phyloP scores from a whole-genome alignment of 1,140 invertebrate species.

The Drosophila setifemur region DNA sequence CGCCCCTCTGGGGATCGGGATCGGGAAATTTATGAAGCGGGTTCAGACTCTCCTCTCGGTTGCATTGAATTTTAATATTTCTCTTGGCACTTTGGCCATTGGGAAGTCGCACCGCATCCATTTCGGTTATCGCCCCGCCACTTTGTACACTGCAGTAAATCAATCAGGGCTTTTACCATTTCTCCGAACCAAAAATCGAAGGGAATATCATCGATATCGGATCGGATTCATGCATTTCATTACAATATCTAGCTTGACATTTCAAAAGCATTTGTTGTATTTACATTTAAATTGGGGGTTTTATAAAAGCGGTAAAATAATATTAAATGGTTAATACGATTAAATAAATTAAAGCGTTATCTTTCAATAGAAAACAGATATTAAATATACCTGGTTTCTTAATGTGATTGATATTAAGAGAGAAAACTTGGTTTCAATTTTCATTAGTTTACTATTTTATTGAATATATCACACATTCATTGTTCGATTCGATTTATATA shows the following conservation, averaged over 20 bases:
- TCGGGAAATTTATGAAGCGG: slow-evolving; percentile 24
- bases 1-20: slow-evolving; percentile 25
- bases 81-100: slow-evolving; percentile 33
- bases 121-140: slow-evolving; percentile 44
- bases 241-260: slow-evolving; percentile 10
- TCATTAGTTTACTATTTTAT: neutral
- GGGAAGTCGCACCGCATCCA: slow-evolving; percentile 25
- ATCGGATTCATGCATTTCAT: neutral
- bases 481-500: no score
- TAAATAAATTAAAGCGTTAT: neutral
- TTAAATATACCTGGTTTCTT: neutral
- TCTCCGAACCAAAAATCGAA: neutral
- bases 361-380: neutral
- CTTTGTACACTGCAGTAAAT: slow-evolving; percentile 51
- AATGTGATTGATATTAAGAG: neutral
- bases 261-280: slow-evolving; percentile 5
- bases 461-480: no score
- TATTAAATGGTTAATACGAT: neutral
- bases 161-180: slow-evolving; percentile 44
- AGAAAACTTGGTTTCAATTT: neutral
- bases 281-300: slow-evolving; percentile 11
- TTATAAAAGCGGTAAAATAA: neutral
- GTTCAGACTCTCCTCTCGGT: slow-evolving; percentile 5
- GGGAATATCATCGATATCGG: neutral
- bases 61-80: slow-evolving; percentile 46